These are phyloP conservation scores for Macrochelys suwanniensis DNA, from an alignment of 2,797 vertebrate genomes.

Conservation along the genomic window DNA sequence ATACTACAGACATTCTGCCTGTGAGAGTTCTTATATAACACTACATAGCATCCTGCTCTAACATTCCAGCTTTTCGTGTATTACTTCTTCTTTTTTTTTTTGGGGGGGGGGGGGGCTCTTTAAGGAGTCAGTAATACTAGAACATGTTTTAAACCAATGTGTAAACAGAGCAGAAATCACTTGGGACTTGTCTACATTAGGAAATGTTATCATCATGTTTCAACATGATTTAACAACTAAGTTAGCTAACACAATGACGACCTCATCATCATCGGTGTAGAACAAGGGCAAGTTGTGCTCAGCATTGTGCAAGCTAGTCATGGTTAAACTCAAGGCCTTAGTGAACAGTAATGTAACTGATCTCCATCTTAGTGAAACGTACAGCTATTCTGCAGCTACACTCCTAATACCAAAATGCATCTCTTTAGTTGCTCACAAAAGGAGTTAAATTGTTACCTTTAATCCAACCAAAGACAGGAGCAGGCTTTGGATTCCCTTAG, in stretches of 20 bases:
- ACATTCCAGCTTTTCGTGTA: neutral
- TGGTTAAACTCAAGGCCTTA: neutral
- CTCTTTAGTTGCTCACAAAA: conserved; percentile 31
- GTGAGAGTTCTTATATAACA: neutral
- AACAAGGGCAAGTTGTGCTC: neutral
- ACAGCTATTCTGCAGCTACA: neutral
- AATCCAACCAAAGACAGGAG: conserved; percentile 92
- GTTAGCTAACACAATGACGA: neutral
- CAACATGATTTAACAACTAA: rapidly evolving
- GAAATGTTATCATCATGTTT: neutral
- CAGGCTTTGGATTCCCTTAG: conserved; percentile 88
- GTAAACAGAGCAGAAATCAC: neutral
- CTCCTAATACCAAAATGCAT: neutral
- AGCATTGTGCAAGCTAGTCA: neutral
- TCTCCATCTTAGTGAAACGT: neutral
- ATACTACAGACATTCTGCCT: rapidly evolving
- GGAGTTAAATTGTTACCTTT: conserved; percentile 80
- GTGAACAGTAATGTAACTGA: neutral
- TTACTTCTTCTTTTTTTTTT: neutral
- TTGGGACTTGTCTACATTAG: neutral
- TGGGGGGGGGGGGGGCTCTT: neutral
- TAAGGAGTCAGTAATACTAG: neutral
- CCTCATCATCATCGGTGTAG: neutral
- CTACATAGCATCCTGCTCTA: neutral
- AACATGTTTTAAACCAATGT: neutral